phyloP scores from a whole-genome alignment of 2,888 invertebrate genomes.

The Spicauda simplicius region DNA sequence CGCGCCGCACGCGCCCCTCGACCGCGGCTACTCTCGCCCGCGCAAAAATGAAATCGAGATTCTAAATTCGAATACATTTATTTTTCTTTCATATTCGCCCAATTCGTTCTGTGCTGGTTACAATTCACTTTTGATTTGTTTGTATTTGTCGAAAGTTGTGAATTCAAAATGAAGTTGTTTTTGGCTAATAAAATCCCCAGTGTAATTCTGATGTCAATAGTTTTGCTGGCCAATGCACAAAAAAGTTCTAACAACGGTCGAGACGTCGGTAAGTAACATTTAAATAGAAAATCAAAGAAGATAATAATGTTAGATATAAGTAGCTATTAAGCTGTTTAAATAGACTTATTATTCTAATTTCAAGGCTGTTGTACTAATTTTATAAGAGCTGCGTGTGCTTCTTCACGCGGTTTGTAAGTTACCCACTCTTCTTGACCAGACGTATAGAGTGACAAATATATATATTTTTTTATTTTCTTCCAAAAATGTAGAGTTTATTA shows the following conservation, averaged over 20 bases:
- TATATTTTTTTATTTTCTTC: too few species aligned
- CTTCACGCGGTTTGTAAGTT: background rate
- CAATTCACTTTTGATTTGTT: conserved; percentile 8
- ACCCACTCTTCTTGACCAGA: background rate
- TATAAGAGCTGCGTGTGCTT: background rate
- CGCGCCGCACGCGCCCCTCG: conserved; percentile 67
- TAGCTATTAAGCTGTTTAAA: background rate
- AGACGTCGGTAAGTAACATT: conserved; percentile 70
- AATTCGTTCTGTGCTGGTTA: conserved; percentile 17
- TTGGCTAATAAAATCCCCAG: conserved; percentile 66
- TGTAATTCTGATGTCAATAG: conserved; percentile 72
- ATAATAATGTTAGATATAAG: background rate
- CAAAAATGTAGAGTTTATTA: too few species aligned
- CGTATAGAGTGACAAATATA: too few species aligned
- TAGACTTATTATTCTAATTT: background rate
- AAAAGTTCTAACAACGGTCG: conserved; percentile 66
- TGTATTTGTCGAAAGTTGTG: conserved; percentile 28
- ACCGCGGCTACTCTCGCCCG: conserved; percentile 55
- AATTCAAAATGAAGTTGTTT: conserved; percentile 63
- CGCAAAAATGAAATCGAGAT: conserved; percentile 72
- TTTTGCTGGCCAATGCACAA: conserved; percentile 75
- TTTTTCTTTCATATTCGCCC: conserved; percentile 34
- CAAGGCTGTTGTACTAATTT: background rate
- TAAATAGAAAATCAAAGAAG: background rate
- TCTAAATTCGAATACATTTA: conserved; percentile 56